Evolutionary conservation across 2,113 vertebrate genomes (phyloP), one percentile per base, ranked within the genome.

Genomic region (Corythornis madagascariensis): DNA sequence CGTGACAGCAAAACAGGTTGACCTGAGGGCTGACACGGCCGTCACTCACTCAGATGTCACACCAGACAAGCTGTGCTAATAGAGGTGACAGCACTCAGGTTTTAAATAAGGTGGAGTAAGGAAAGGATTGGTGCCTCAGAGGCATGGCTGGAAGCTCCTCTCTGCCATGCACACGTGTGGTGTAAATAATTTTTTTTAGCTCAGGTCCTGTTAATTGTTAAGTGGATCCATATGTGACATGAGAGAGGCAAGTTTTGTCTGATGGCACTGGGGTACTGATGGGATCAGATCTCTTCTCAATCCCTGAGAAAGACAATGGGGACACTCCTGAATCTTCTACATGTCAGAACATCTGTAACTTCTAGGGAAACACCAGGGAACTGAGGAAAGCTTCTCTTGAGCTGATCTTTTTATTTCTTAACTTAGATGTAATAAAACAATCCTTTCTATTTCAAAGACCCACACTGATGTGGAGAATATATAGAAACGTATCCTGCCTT

Each of bases 111-210:
- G 47, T 0, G 0, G 47, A 63, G 8, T 26, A 29, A 42, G 77
- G 60, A 76, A 59, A 76, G 82, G 65, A 83, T 89, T 16, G 3
- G 29, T 47, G 52, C 64, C 65, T 77, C 3, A 1, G 78, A 93
- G 82, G 33, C 3, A 2, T 4, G 55, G 13, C 61, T 9, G 12
- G 56, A 48, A 72, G 50, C 48, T 87, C 60, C 45, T 72, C 89
- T 76, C 66, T 43, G 45, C 22, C 1, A 1, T 17, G 24, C 1
- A 9, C 45, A 18, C 0, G 5, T 13, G 19, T 20, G 0, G 0
- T 7, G 50, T n/a, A 85, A 93, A 89, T 71, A 59, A 73, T 21
- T 0, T 0, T 10, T 69, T 43, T 10, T 43, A 57, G 35, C 4
- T 0, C 40, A 13, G 21, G 19, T 78, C 24, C 11, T 4, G 0